Base-by-base conservation (phyloP, 2,797 vertebrate genomes). In the Capromys pilorides region DNA sequence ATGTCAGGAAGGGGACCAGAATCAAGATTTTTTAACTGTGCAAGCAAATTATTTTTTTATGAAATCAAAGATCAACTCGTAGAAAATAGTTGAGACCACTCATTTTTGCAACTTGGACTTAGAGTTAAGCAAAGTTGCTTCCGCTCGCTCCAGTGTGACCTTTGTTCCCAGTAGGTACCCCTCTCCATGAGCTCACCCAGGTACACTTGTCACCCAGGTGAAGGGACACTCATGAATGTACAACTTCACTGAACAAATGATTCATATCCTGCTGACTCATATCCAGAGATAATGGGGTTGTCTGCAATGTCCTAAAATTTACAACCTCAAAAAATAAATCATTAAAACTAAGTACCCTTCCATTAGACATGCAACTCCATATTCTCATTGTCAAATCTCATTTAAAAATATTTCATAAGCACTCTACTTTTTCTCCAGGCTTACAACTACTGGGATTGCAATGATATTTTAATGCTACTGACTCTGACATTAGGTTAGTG, bases 401-500 rank as follows among this genome's bases (percentile, higher is more conserved):
- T 77, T 91, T 22, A 64, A 33, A 89, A 90, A 49, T 84, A 91
- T 82, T 91, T 95, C 91, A 90, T 59, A 62, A 80, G 67, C 64
- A 88, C 69, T 13, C 31, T 77, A 77, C 69, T 41, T n/a, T 67
- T 49, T 80, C 66, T 16, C 39, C n/a, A 88, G 73, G 69, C 85
- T 95, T 85, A 94, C 9, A 61, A 64, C 83, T 95, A 84, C 94
- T 90, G 54, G 93, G 93, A 95, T 95, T 39, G 64, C 81, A 16
- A 54, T 93, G 94, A 93, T 94, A 95, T 92, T 93, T 95, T 96
- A 95, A 93, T 84, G 54, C 64, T 82, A 81, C 84, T 66, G 79
- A 95, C 64, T 95, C 93, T 96, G 95, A 96, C 85, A 95, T 71
- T 78, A 87, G 51, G 88, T 96, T 97, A 88, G 39, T 90, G 88